Conservation (phyloP, 2,888 invertebrate species). For the Abrostola triplasia region DNA sequence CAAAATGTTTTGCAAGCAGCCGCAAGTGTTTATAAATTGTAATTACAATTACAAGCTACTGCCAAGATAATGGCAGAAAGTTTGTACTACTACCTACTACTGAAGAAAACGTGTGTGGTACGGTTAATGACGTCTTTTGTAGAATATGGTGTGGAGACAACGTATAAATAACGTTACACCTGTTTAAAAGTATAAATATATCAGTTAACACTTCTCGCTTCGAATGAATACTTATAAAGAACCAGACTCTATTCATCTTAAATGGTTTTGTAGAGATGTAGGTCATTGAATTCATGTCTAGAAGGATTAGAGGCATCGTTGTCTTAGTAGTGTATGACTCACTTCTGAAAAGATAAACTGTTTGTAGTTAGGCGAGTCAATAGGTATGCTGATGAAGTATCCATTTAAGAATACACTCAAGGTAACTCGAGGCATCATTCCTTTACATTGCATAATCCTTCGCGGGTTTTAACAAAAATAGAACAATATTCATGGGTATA, state of each 20-base stretch:
- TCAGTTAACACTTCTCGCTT: too few relatives aligned
- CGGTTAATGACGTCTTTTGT: too few relatives aligned
- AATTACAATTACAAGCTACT: slow-evolving; percentile 47
- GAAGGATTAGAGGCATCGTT: neutral
- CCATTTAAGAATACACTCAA: neutral
- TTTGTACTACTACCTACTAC: slow-evolving; percentile 15
- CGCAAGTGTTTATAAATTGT: slow-evolving; percentile 46
- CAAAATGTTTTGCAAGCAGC: slow-evolving; percentile 42
- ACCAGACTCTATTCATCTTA: too few relatives aligned
- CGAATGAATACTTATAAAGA: too few relatives aligned
- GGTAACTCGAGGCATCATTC: slow-evolving; percentile 7
- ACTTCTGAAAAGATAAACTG: too few relatives aligned
- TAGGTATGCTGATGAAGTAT: neutral
- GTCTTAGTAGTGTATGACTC: neutral
- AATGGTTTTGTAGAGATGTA: neutral
- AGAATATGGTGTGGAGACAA: too few relatives aligned
- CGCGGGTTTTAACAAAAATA: slow-evolving; percentile 41
- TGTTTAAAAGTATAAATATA: too few relatives aligned
- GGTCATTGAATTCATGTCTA: neutral
- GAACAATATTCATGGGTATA: slow-evolving; percentile 47
- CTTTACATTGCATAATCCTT: slow-evolving; percentile 4
- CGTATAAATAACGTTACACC: too few relatives aligned
- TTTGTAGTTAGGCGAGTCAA: neutral
- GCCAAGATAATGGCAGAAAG: slow-evolving; percentile 43
- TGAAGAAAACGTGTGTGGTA: slow-evolving; percentile 21